Evolutionary conservation across 2,113 vertebrate genomes (phyloP).

Genomic region (Laticauda laticaudata): DNA sequence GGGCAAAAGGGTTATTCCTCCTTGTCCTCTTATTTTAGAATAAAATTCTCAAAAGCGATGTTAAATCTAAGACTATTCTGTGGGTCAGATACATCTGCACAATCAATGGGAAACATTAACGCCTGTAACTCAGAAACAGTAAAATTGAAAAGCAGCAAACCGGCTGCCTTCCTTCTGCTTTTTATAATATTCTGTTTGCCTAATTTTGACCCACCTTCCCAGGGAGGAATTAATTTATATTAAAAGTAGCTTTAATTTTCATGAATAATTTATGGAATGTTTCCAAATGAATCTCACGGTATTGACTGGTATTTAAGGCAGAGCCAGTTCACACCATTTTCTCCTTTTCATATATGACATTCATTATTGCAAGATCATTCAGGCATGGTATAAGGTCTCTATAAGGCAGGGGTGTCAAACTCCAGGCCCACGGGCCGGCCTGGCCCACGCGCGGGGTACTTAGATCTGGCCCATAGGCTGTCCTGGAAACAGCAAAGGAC

Average conservation of each 20-base stretch:
- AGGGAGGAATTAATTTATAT: neutral
- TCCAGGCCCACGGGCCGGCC: no score
- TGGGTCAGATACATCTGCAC: neutral
- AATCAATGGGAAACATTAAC: neutral
- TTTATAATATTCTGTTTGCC: neutral
- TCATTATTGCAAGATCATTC: neutral
- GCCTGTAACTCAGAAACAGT: neutral
- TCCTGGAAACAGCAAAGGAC: no score
- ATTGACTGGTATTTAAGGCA: neutral
- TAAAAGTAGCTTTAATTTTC: neutral
- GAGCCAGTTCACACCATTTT: neutral
- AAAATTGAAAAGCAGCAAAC: neutral
- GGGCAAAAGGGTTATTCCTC: neutral
- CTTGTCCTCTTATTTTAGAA: neutral
- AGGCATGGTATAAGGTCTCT: neutral
- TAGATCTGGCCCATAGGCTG: no score
- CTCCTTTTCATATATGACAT: neutral
- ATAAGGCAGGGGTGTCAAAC: neutral
- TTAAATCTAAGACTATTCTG: neutral
- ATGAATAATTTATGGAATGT: neutral
- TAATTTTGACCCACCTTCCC: neutral
- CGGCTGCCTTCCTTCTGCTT: neutral
- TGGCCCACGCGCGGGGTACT: rapidly evolving
- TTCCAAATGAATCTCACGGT: neutral
- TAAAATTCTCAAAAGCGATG: neutral